Evolutionary conservation across 2,113 vertebrate species (phyloP), one percentile per base, ranked within the genome.

Genomic region (Paramisgurnus dabryanus): DNA sequence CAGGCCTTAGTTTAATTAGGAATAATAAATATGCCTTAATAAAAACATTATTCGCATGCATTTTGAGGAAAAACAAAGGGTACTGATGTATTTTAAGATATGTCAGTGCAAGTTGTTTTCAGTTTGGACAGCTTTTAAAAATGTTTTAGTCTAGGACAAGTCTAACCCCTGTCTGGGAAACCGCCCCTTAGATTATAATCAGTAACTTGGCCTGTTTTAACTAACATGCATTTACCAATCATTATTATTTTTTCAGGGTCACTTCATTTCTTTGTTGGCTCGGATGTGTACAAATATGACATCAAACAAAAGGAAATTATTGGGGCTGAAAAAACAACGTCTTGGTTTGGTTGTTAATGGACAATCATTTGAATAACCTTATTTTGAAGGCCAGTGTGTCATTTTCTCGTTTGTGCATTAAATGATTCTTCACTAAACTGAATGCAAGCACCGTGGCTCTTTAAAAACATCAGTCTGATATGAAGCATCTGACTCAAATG

Each of bases 301-400:
- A 82, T 83, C 82, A 86, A 60, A 76, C 83, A 77, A 53, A 92
- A 88, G 76, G 79, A 78, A 13, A 70, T 92, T 61, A 86, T 90
- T 1, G 86, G 83, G 64, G 83, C 87, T 66, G 90, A 91, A 79
- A 90, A 86, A 82, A 89, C 92, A 49, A 91, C 89, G 80, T 90
- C 91, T 47, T 94, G 92, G 92, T 89, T 93, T 45, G 91, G 92
- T 2, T 94, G 92, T 85, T 91, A 81, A 92, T 67, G 41, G 57
- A 49, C 1, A 13, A 40, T 49, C 55, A 4, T 58, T 72, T 43
- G 70, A 60, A 6, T 60, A 60, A 72, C 40, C 27, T 34, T 34
- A 34, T 34, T 34, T 34, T 45, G 43, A 45, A 45, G 43, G 8
- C 43, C 5, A 45, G 8, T 45, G 43, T 53, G 11, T 53, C 3